Evolutionary conservation across 2,888 invertebrate genomes (phyloP).

Genomic region (Ophonus ardosiacus): DNA sequence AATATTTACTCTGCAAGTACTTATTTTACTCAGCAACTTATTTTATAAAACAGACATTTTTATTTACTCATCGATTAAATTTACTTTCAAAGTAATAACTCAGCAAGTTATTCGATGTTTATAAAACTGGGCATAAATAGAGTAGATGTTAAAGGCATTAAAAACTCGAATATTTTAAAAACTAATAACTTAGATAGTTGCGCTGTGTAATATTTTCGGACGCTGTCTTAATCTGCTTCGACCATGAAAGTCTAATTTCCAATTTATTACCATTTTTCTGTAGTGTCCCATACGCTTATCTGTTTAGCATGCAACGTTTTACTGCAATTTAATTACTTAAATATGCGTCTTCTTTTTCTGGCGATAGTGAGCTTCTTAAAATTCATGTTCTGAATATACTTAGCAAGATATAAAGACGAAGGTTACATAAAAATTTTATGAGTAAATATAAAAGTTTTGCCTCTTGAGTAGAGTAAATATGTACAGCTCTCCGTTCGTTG

Average conservation of each 20-base stretch:
- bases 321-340: not conserved
- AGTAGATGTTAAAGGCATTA: too few species aligned
- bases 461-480: slow-evolving; percentile 23
- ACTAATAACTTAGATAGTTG: too few species aligned
- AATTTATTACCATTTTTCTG: not conserved
- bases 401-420: slow-evolving; percentile 8
- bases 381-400: slow-evolving; percentile 6
- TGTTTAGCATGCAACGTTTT: slow-evolving; percentile 14
- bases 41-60: too few species aligned
- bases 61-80: too few species aligned
- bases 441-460: slow-evolving; percentile 35
- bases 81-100: too few species aligned
- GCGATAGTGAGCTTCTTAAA: not conserved
- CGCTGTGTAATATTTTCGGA: not conserved
- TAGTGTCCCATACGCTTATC: not conserved
- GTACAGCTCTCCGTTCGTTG: not conserved
- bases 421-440: slow-evolving; percentile 30
- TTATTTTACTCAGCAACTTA: too few species aligned
- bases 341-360: not conserved
- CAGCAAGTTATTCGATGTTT: too few species aligned
- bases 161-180: too few species aligned
- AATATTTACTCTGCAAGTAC: too few species aligned
- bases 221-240: not conserved
- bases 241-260: not conserved
- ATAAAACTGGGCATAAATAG: too few species aligned